These are phyloP conservation scores for Pegea sp. DNA, from an alignment of 23 tunicate species.

Conservation along the genomic window DNA sequence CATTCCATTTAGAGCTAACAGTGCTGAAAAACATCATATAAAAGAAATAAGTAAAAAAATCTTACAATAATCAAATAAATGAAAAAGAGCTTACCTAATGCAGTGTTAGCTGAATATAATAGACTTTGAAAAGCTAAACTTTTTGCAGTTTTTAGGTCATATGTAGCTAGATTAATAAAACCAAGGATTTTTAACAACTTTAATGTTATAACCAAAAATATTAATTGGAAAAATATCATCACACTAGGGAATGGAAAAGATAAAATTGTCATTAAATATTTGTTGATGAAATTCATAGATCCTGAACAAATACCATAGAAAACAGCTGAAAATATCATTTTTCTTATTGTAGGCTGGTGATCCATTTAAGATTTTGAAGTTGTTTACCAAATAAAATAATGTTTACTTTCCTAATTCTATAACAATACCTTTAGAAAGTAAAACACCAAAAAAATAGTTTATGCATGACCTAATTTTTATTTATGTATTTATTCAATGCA, in stretches of 20 bases:
- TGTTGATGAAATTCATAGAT: conserved; percentile 85
- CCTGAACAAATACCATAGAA: conserved; percentile 84
- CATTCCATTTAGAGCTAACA: conserved; percentile 80
- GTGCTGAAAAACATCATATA: conserved; percentile 24
- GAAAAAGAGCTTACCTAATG: conserved; percentile 22
- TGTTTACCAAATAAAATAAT: too few species aligned
- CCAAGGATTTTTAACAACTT: conserved; percentile 10
- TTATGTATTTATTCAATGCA: too few species aligned
- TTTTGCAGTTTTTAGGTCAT: conserved; percentile 12
- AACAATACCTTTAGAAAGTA: too few species aligned
- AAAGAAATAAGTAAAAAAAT: background rate
- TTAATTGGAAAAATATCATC: conserved; percentile 41
- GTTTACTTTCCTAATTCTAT: too few species aligned
- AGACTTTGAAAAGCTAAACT: conserved; percentile 24
- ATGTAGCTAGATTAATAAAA: conserved; percentile 8
- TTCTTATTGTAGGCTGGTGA: too few species aligned
- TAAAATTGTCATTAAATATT: conserved; percentile 43
- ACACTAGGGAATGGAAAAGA: conserved; percentile 26
- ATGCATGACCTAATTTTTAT: too few species aligned
- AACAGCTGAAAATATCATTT: conserved; percentile 38
- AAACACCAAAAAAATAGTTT: too few species aligned
- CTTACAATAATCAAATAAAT: background rate
- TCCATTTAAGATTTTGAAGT: too few species aligned
- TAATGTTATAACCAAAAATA: conserved; percentile 7
- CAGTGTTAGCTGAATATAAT: conserved; percentile 36